Evolutionary conservation across 1,140 invertebrate genomes (phyloP).

Genomic region (Apocrypta bakeri): DNA sequence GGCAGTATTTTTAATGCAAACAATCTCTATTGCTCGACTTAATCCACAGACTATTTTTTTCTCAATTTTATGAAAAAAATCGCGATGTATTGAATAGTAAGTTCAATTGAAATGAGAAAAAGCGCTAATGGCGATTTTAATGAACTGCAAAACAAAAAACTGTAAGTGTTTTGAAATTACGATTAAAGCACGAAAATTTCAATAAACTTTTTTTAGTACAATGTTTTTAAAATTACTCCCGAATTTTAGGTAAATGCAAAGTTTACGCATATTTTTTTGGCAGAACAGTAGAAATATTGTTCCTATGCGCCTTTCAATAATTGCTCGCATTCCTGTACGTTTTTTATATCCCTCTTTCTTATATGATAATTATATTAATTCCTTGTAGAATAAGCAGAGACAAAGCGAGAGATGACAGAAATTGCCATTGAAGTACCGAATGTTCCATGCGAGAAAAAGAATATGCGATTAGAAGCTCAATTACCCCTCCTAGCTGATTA

Average conservation of each 20-base stretch:
- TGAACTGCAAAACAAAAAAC: neutral
- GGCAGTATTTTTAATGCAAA: no score
- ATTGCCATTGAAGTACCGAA: constrained; percentile 44
- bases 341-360: no score
- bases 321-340: no score
- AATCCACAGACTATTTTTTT: no score
- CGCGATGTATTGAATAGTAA: no score
- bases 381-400: neutral
- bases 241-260: neutral
- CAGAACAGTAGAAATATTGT: no score
- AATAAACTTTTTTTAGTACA: neutral
- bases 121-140: neutral
- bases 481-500: neutral
- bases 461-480: constrained; percentile 7
- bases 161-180: neutral
- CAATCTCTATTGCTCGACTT: no score
- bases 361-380: no score
- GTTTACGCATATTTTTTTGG: neutral
- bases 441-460: constrained; percentile 1
- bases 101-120: no score
- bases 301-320: no score
- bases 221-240: constrained; percentile 55
- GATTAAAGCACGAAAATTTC: neutral
- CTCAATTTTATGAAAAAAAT: no score
- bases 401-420: constrained; percentile 19